A percentile compares a stretch with the other conserved stretches of the same genome.
These are phyloP conservation scores for Cylas formicarius DNA, from an alignment of 1,140 invertebrate species.

Conservation along the genomic window DNA sequence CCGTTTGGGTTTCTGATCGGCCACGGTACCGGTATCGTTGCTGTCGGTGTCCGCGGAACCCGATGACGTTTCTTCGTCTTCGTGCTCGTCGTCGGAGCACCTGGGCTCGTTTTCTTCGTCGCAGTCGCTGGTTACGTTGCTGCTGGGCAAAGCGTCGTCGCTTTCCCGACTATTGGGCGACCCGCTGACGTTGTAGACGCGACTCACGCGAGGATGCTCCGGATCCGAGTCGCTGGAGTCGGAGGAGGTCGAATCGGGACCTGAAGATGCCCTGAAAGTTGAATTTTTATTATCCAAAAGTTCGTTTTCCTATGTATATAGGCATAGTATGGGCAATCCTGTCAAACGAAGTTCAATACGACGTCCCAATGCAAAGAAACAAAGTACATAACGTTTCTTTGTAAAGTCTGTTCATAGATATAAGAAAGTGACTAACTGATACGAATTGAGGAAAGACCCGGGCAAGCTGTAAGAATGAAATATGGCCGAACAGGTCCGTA, in stretches of 20 bases:
- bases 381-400: neutral
- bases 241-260: conserved; percentile 46
- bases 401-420: neutral
- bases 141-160: conserved; percentile 37
- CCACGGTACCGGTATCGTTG: conserved; percentile 47
- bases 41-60: conserved; percentile 56
- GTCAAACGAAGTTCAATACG: no score
- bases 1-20: conserved; percentile 55
- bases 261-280: conserved; percentile 44
- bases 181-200: conserved; percentile 36
- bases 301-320: no score
- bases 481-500: no score
- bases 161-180: conserved; percentile 25
- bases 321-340: no score
- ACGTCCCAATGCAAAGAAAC: neutral
- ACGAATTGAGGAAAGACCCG: no score
- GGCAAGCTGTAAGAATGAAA: no score
- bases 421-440: no score
- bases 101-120: conserved; percentile 30
- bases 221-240: conserved; percentile 38
- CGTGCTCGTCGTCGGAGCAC: conserved; percentile 41
- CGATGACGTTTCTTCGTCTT: conserved; percentile 47
- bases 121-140: conserved; percentile 33
- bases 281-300: no score
- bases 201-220: conserved; percentile 21